Evolutionary conservation across 2,888 invertebrate species (phyloP).

Genomic region (Urechis unicinctus): DNA sequence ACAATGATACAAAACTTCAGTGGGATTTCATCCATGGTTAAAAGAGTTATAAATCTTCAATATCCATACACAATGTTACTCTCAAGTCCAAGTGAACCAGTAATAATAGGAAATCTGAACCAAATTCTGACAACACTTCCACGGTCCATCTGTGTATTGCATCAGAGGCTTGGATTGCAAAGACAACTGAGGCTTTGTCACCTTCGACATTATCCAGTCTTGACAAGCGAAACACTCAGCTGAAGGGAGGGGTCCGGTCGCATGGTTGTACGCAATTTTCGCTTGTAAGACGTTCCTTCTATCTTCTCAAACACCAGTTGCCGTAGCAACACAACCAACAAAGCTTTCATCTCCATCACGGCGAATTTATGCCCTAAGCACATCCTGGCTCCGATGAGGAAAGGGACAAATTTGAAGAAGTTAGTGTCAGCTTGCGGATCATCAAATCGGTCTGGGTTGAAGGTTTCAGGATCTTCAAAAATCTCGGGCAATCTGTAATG

Average conservation of each 20-base stretch:
- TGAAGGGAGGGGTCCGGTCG: conserved; percentile 27
- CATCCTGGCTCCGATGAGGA: conserved; percentile 36
- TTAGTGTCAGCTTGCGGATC: conserved; percentile 17
- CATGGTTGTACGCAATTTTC: conserved; percentile 22
- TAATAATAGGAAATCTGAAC: no score
- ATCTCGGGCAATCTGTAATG: conserved; percentile 25
- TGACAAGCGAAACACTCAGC: conserved; percentile 3
- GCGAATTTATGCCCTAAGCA: conserved; percentile 43
- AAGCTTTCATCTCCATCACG: conserved; percentile 31
- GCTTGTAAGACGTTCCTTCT: conserved; percentile 24
- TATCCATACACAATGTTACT: no score
- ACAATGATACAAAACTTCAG: no score
- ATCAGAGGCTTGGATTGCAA: no score
- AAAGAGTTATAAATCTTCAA: no score
- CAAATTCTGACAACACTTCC: no score
- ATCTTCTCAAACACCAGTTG: conserved; percentile 26
- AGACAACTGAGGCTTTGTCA: no score
- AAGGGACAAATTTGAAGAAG: conserved; percentile 30
- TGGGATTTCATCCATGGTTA: no score
- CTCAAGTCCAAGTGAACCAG: no score
- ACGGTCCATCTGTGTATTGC: no score
- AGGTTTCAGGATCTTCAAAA: conserved; percentile 30
- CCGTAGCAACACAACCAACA: conserved; percentile 27
- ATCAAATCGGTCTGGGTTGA: conserved; percentile 34
- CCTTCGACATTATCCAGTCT: no score